Base-by-base conservation (phyloP, 2,113 vertebrate genomes). In the Panthera tigris region DNA sequence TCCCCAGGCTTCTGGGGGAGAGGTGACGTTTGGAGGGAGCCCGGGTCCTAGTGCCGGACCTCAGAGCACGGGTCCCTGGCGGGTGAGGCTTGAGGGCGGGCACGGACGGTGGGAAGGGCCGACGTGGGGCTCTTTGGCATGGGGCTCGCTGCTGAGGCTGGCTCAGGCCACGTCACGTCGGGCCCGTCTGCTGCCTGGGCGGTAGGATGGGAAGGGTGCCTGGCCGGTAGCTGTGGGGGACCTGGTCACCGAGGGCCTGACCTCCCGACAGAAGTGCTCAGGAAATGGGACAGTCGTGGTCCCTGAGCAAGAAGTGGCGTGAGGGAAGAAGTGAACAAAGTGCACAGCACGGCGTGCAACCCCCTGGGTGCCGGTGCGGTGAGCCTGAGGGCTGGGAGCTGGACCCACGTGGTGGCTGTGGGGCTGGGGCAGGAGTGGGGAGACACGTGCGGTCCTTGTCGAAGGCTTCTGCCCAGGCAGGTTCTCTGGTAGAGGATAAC, bases 371-470 rank as follows among this genome's bases (percentile, higher is more conserved):
- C 50, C 5, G 0, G 36, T 12, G 3, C 15, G 1, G 3, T 55
- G n/a, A 21, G 29, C 5, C 36, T 3, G 1, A 11, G 57, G 57
- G 15, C 57, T 41, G 36, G 15, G 81, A 61, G 23, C n/a, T 31
- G n/a, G n/a, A 7, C 4, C 36, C 0, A 1, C 12, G 3, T 7
- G 41, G 39, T 3, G 31, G 41, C 39, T 2, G 0, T 18, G 39
- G 21, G 36, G 3, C 0, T 13, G n/a, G 65, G 39, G 12, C 3
- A 5, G 29, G 10, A 8, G 41, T 27, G 19, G 41, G 41, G 48
- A 68, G n/a, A 14, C 0, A 0, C 1, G 29, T 1, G 8, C 50
- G 4, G 3, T 19, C 78, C 16, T 3, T 8, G 65, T 7, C 8
- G 2, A 7, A 3, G 18, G 25, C n/a, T 41, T 31, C 16, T 25